Evolutionary conservation across 2,888 invertebrate genomes (phyloP).

Genomic region (Pedicia rivosa): DNA sequence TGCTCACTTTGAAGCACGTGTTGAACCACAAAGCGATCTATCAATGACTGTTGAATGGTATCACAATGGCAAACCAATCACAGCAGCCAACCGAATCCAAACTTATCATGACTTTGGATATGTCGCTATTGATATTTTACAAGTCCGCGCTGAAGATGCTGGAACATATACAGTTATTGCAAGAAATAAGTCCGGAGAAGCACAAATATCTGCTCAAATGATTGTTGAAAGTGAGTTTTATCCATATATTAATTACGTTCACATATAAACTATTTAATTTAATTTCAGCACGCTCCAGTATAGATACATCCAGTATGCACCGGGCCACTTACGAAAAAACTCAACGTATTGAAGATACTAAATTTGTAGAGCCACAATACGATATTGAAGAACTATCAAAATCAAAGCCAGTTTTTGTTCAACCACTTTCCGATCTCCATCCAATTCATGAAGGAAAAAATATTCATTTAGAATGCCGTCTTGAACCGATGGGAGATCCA

Average conservation of each 20-base stretch:
- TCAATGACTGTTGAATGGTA: constrained; percentile 94
- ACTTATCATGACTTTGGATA: constrained; percentile 94
- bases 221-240: constrained; percentile 70
- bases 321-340: constrained; percentile 76
- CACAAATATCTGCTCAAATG: constrained; percentile 69
- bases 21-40: constrained; percentile 88
- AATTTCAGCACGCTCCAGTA: constrained; percentile 62
- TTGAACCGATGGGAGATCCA: constrained; percentile 92
- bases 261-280: constrained; percentile 8
- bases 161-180: constrained; percentile 89
- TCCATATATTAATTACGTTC: not conserved
- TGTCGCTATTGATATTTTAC: constrained; percentile 86
- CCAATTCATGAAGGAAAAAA: constrained; percentile 77
- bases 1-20: constrained; percentile 87
- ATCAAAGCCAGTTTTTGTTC: constrained; percentile 87
- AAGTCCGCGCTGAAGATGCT: constrained; percentile 81
- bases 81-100: constrained; percentile 79
- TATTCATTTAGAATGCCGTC: constrained; percentile 77
- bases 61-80: constrained; percentile 84
- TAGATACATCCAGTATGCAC: constrained; percentile 84
- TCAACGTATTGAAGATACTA: constrained; percentile 66
- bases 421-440: constrained; percentile 74
- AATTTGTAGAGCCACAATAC: constrained; percentile 75
- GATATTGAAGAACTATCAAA: constrained; percentile 85
- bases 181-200: constrained; percentile 80